A percentile compares a stretch with the other conserved stretches of the same genome.
Conservation (phyloP, 2,888 invertebrate species). For the Smittia aterrima region DNA sequence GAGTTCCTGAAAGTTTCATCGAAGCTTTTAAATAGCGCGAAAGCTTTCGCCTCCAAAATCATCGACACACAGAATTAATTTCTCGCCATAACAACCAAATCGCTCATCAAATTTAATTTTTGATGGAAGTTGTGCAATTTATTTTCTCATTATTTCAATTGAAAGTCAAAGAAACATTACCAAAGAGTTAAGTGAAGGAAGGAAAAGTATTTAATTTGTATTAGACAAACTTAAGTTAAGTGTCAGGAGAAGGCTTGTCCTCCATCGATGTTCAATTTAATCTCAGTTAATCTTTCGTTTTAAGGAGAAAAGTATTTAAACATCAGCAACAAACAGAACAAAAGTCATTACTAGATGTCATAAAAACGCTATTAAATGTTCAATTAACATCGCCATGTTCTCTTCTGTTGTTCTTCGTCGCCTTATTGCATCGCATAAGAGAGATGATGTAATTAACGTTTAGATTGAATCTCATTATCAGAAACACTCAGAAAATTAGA, state of each 20-base stretch:
- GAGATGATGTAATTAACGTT: neutral
- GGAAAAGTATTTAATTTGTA: neutral
- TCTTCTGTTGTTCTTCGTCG: neutral
- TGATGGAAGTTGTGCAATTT: neutral
- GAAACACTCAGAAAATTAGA: neutral
- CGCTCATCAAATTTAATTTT: neutral
- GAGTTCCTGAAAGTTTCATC: constrained; percentile 63
- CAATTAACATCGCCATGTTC: constrained; percentile 33
- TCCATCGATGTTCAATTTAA: constrained; percentile 2
- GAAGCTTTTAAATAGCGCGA: constrained; percentile 32
- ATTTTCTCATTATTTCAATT: neutral
- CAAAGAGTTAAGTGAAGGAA: constrained; percentile 4
- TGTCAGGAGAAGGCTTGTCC: neutral
- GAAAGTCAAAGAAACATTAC: constrained; percentile 17
- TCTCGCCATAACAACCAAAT: neutral
- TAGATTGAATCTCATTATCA: constrained; percentile 2
- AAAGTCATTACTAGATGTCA: constrained; percentile 22
- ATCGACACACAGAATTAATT: neutral
- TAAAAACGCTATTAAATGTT: constrained; percentile 24
- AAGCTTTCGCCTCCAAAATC: neutral
- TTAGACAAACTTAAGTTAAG: neutral
- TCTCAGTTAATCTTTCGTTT: constrained; percentile 12
- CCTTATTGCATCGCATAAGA: constrained; percentile 1
- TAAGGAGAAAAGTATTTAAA: constrained; percentile 11
- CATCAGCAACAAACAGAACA: neutral